Base-by-base conservation (phyloP, 2,797 vertebrate species). In the Moxostoma hubbsi region DNA sequence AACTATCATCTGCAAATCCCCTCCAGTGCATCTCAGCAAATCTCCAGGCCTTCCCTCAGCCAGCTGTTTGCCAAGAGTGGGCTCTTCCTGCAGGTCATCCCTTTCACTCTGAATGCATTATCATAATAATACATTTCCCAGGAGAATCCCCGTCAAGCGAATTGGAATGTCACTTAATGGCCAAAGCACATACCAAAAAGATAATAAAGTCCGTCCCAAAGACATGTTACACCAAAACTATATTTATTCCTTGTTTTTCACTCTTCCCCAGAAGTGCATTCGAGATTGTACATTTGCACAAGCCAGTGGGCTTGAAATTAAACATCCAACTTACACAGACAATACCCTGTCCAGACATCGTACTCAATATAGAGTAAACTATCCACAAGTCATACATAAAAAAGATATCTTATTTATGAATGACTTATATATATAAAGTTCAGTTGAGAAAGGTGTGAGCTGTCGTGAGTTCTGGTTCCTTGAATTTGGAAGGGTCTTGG, bases 221-320 rank as follows among this genome's bases (percentile, higher is more conserved):
- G 61, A 66, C 55, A 75, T 62, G 86, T 92, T 92, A 93, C 88
- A 93, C 90, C 93, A 94, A 93, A 92, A 91, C 93, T 92, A 92
- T 90, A 90, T 95, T 94, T 95, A 94, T 94, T 95, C 90, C 90
- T 92, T 89, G 92, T 92, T 92, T 90, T 92, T 92, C 93, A 94
- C 93, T 93, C 93, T 88, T 91, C 90, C 93, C 93, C 91, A 89
- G 88, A 90, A 89, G 89, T 93, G 91, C 91, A 93, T 86, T 85
- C 86, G 84, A 85, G 90, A 86, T 89, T 89, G 83, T 92, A 94
- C 90, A 93, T 87, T 89, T 91, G 92, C 92, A 92, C 91, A 91
- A 89, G 86, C 88, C 87, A 88, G 82, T 85, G 83, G 91, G 89
- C 89, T 88, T 68, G 92, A 91, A 90, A 93, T 87, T 82, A 84